phyloP scores from a whole-genome alignment of 1,140 invertebrate species.

The Drosophila rufa region DNA sequence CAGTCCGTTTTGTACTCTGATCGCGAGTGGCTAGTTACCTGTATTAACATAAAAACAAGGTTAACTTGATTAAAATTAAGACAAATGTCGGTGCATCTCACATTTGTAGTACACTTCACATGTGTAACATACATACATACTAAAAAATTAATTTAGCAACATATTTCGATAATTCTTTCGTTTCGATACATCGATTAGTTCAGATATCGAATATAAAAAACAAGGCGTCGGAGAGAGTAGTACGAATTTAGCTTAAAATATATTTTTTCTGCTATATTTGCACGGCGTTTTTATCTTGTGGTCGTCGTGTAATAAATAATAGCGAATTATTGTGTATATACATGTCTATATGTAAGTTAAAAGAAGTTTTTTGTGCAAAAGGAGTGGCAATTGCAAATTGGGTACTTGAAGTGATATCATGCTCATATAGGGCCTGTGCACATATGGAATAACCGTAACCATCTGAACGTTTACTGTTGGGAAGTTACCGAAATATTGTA shows the following conservation, averaged over 20 bases:
- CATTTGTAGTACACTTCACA: too few species aligned
- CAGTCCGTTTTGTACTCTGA: slow-evolving; percentile 11
- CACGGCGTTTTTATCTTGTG: slow-evolving; percentile 11
- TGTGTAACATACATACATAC: not conserved
- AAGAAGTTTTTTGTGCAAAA: too few species aligned
- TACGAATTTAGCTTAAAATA: slow-evolving; percentile 3
- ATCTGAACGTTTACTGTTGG: not conserved
- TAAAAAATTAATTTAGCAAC: not conserved
- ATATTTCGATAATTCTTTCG: not conserved
- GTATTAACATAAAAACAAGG: slow-evolving; percentile 7
- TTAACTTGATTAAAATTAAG: slow-evolving; percentile 4
- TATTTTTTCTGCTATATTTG: slow-evolving; percentile 5
- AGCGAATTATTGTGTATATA: slow-evolving; percentile 10
- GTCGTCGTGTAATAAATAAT: slow-evolving; percentile 9
- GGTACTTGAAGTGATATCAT: slow-evolving; percentile 8
- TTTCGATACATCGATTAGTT: slow-evolving; percentile 13
- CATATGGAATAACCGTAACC: not conserved
- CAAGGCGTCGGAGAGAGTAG: slow-evolving; percentile 3
- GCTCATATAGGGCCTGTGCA: not conserved
- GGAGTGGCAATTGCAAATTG: not conserved
- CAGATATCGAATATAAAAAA: slow-evolving; percentile 5
- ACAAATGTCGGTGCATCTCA: not conserved
- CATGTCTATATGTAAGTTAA: slow-evolving; percentile 9
- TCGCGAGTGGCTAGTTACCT: too few species aligned
- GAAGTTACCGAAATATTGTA: not conserved